Evolutionary conservation across 2,888 invertebrate species (phyloP).

Genomic region (Synergus itoensis): DNA sequence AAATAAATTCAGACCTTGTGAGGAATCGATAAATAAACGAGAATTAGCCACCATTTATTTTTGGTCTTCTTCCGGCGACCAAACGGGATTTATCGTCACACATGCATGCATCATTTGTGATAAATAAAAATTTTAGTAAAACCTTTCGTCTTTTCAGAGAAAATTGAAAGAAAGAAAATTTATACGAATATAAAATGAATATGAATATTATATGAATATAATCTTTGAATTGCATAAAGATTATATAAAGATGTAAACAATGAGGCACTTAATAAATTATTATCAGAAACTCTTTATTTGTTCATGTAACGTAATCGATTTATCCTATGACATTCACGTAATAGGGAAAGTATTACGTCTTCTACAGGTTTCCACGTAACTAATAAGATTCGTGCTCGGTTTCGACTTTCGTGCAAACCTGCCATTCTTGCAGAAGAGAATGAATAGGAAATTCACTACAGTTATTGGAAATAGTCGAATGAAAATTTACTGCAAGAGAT

Average conservation of each 20-base stretch:
- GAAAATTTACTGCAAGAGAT: too few relatives aligned
- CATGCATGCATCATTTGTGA: slow-evolving; percentile 11
- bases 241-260: background rate
- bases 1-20: background rate
- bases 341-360: slow-evolving; percentile 27
- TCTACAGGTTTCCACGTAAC: slow-evolving; percentile 21
- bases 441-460: background rate
- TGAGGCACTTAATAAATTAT: background rate
- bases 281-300: background rate
- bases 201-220: too few relatives aligned
- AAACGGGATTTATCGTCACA: slow-evolving; percentile 24
- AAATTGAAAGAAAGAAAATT: background rate
- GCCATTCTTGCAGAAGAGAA: background rate
- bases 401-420: background rate
- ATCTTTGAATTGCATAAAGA: background rate
- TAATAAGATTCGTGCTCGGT: background rate
- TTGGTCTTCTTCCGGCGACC: slow-evolving; percentile 25
- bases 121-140: background rate
- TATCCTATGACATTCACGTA: slow-evolving; percentile 18
- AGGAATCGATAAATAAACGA: background rate
- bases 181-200: too few relatives aligned
- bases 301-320: slow-evolving; percentile 3
- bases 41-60: slow-evolving; percentile 8
- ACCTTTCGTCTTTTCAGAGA: background rate
- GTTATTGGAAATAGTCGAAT: background rate